Percentiles rank a stretch among this genome's conserved stretches.
Evolutionary conservation across 2,113 vertebrate species (phyloP).

Genomic region (Potamarius usumacintae): DNA sequence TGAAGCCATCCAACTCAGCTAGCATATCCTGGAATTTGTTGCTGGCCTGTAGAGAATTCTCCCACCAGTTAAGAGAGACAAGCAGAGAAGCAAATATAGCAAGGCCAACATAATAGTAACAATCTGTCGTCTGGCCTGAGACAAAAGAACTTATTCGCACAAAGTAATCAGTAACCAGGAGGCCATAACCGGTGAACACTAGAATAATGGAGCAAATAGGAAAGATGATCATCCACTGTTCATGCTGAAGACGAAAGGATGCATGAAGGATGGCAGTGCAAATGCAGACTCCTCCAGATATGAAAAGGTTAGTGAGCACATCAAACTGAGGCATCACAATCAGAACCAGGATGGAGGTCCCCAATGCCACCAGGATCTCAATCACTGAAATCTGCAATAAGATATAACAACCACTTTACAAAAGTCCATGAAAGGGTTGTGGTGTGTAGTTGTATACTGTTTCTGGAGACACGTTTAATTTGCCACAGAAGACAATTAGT

Average conservation of each 20-base stretch:
- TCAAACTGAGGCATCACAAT: constrained; percentile 79
- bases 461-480: neutral
- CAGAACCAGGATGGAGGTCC: constrained; percentile 71
- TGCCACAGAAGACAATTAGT: neutral
- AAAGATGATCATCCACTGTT: constrained; percentile 73
- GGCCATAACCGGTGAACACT: constrained; percentile 68
- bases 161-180: constrained; percentile 69
- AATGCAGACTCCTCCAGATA: constrained; percentile 74
- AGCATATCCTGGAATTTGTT: constrained; percentile 63
- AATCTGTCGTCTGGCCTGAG: neutral
- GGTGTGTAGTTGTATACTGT: neutral
- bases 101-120: constrained; percentile 65
- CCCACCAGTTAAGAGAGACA: constrained; percentile 78
- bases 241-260: constrained; percentile 62
- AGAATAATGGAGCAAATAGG: constrained; percentile 72
- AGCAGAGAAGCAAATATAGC: constrained; percentile 69
- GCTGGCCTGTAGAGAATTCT: constrained; percentile 73
- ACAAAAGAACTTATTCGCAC: constrained; percentile 61
- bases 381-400: constrained; percentile 65
- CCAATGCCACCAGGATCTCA: constrained; percentile 72
- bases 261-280: constrained; percentile 71
- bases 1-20: constrained; percentile 66
- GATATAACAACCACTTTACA: neutral
- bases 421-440: neutral
- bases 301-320: constrained; percentile 75